Evolutionary conservation across 1,140 invertebrate genomes (phyloP).

Genomic region (Drosophila micromelanica): DNA sequence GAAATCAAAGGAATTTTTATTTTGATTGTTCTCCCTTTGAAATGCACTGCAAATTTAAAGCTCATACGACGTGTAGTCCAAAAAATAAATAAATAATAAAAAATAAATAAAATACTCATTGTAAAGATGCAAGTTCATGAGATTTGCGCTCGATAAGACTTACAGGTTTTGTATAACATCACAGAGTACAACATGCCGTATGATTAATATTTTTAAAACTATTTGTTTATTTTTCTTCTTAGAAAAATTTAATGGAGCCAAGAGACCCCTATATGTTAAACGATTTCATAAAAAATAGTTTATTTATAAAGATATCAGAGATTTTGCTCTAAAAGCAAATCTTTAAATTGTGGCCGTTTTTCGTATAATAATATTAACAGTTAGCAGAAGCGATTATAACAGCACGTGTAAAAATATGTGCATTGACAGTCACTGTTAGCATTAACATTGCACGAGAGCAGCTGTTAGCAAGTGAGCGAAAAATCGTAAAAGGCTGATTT

Average conservation of each 20-base stretch:
- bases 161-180: background rate
- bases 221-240: background rate
- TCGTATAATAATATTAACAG: background rate
- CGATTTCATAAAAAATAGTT: background rate
- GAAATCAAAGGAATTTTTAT: too few relatives aligned
- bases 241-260: background rate
- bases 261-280: slow-evolving; percentile 1
- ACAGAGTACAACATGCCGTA: slow-evolving; percentile 1
- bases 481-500: background rate
- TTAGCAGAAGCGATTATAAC: slow-evolving; percentile 1
- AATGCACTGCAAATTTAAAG: background rate
- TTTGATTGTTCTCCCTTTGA: too few relatives aligned
- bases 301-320: background rate
- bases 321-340: background rate
- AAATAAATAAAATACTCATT: background rate
- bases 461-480: background rate
- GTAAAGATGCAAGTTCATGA: background rate
- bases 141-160: background rate
- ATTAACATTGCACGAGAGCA: slow-evolving; percentile 13
- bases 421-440: slow-evolving; percentile 17
- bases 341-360: too few relatives aligned
- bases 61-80: slow-evolving; percentile 11
- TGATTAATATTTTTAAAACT: slow-evolving; percentile 18
- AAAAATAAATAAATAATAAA: background rate
- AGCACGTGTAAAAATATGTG: slow-evolving; percentile 18